Conservation (phyloP, 2,113 vertebrate genomes). For the Cynocephalus volans region DNA sequence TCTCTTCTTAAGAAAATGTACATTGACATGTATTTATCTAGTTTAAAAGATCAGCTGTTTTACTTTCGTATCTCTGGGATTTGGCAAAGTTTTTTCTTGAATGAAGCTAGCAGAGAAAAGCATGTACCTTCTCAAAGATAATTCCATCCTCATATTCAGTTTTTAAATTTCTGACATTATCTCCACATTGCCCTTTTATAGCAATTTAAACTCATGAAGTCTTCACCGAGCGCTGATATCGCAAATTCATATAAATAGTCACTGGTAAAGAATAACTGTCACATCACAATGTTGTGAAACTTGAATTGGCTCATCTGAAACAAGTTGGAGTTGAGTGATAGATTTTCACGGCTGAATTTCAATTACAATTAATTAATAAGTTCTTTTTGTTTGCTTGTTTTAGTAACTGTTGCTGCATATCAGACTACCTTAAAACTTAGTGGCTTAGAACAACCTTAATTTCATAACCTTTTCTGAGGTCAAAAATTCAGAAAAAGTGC, state of each 20-base stretch:
- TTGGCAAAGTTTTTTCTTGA: neutral
- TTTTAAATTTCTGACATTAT: neutral
- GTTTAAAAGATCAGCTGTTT: neutral
- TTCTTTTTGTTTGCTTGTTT: conserved; percentile 1
- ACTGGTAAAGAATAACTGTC: neutral
- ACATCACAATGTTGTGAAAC: neutral
- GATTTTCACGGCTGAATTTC: neutral
- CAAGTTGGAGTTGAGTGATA: neutral
- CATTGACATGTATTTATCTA: neutral
- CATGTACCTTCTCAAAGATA: neutral
- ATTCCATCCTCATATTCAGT: neutral
- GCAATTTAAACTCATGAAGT: neutral
- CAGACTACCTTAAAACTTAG: neutral
- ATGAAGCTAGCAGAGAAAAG: neutral
- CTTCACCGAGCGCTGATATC: neutral
- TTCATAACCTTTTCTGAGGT: neutral
- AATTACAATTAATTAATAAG: neutral
- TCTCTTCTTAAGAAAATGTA: neutral
- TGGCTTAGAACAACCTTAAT: neutral
- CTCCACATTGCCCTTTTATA: neutral
- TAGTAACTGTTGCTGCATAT: neutral
- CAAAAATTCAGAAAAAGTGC: neutral
- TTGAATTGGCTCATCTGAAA: neutral
- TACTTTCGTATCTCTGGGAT: neutral
- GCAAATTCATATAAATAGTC: neutral